Base-by-base conservation (phyloP, 2,113 vertebrate genomes). In the Dendropsophus ebraccatus region DNA sequence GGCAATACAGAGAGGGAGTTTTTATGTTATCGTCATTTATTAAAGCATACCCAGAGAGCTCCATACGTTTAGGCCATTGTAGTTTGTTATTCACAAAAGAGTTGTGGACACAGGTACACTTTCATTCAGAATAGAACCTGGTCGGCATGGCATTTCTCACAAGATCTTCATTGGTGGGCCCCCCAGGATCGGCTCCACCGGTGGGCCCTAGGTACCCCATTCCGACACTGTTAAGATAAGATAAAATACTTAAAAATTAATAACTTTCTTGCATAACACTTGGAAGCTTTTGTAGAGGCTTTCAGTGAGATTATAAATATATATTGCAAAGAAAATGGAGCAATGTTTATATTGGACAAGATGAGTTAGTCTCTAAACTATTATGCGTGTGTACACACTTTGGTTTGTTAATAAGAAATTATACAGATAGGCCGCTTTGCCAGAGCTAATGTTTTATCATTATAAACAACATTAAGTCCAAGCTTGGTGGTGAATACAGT, bases 401-500 rank as follows among this genome's bases (percentile, higher is more conserved):
- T 50, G 45, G 45, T 12, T 69, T 49, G 58, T 69, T 69, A 69
- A 14, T 47, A 47, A 10, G 25, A 82, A 82, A 69, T 82, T 69
- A 65, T 41, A 69, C 37, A 82, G 56, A 45, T 16, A 28, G 62
- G 17, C 32, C 50, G 58, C 45, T 17, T 82, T 82, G 80, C 25
- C 16, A 41, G 13, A 82, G 56, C 35, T 69, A 50, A 69, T 81
- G 62, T 81, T 37, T 79, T 79, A 35, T 79, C 47, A 65, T 81
- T 65, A 81, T 45, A 56, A 81, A 62, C 17, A 23, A 65, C 32
- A 56, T 78, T 62, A 81, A 45, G 25, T 69, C 80, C 60, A 82
- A 82, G 50, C 54, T 37, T 80, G 78, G 32, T 79, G 77, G 32
- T 23, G 54, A 80, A 62, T 62, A 35, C 52, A 62, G 58, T 41